Percentiles rank a stretch among this genome's conserved stretches.
Conservation (phyloP, 2,797 vertebrate genomes). For the Pipistrellus nathusii region DNA sequence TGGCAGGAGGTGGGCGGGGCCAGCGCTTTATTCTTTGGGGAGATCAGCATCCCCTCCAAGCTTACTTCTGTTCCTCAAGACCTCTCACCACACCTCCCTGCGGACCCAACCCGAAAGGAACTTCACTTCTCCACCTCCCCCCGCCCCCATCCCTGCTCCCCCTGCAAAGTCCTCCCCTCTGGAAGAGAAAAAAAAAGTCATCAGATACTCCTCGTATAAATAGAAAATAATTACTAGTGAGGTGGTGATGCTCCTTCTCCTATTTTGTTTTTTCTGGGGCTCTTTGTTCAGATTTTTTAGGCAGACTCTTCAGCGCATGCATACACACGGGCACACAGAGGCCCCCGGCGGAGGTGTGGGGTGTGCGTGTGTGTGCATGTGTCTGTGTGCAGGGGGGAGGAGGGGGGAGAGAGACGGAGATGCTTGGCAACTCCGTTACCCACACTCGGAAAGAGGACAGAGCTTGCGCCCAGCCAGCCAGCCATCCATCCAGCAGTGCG, state of each 20-base stretch:
- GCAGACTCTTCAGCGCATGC: slow-evolving; percentile 64
- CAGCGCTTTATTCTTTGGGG: slow-evolving; percentile 7
- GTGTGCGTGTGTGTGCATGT: neutral
- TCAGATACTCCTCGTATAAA: slow-evolving; percentile 85
- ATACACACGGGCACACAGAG: neutral
- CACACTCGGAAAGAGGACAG: neutral
- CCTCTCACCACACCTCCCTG: slow-evolving; percentile 1
- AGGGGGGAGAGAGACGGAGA: too few relatives aligned
- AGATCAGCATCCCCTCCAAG: neutral
- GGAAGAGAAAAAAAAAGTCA: slow-evolving; percentile 59
- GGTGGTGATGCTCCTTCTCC: slow-evolving; percentile 82
- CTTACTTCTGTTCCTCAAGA: slow-evolving; percentile 54
- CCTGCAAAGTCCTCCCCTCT: slow-evolving; percentile 5
- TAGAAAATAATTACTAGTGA: slow-evolving; percentile 86
- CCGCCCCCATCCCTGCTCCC: too few relatives aligned
- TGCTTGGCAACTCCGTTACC: neutral
- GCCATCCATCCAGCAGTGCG: neutral
- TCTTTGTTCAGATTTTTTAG: slow-evolving; percentile 82
- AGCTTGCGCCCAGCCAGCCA: neutral
- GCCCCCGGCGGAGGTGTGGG: neutral
- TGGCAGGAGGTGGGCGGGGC: slow-evolving; percentile 17
- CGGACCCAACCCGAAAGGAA: neutral
- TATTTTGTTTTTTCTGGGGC: slow-evolving; percentile 82
- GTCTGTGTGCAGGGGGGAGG: too few relatives aligned
- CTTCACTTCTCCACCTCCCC: neutral